These are phyloP conservation scores for Seriola quinqueradiata DNA, from an alignment of 2,113 vertebrate genomes.

Conservation along the genomic window DNA sequence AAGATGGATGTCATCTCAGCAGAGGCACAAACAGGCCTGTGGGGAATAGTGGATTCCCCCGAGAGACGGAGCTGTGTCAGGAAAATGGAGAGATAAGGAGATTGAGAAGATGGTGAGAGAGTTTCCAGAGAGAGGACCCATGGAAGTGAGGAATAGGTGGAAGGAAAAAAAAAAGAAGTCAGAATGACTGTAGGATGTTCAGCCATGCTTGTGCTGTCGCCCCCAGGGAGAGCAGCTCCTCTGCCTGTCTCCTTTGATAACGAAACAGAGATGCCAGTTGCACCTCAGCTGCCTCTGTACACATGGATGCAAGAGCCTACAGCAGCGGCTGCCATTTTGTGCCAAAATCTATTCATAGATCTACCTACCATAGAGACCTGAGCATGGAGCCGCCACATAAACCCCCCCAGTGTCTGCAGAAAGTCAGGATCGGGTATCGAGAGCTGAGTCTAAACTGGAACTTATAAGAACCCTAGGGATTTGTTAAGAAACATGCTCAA, in stretches of 20 bases:
- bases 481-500: not conserved
- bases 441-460: constrained; percentile 8
- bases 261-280: constrained; percentile 58
- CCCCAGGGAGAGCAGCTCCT: constrained; percentile 46
- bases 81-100: constrained; percentile 36
- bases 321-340: constrained; percentile 62
- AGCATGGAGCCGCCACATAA: constrained; percentile 17
- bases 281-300: constrained; percentile 43
- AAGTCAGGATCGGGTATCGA: not conserved
- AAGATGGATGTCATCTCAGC: constrained; percentile 71
- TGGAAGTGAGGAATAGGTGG: constrained; percentile 4
- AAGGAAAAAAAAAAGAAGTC: not conserved
- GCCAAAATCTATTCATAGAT: constrained; percentile 59
- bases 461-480: not conserved
- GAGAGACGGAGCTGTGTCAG: constrained; percentile 27
- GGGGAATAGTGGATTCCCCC: constrained; percentile 49
- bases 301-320: constrained; percentile 37
- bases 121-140: not conserved
- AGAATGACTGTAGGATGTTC: constrained; percentile 40
- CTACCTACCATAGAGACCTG: constrained; percentile 54
- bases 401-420: constrained; percentile 21
- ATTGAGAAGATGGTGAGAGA: constrained; percentile 6
- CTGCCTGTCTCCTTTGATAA: constrained; percentile 74
- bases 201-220: constrained; percentile 16
- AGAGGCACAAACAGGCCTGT: constrained; percentile 57